Evolutionary conservation across 2,113 vertebrate species (phyloP).

Genomic region (Procavia capensis): DNA sequence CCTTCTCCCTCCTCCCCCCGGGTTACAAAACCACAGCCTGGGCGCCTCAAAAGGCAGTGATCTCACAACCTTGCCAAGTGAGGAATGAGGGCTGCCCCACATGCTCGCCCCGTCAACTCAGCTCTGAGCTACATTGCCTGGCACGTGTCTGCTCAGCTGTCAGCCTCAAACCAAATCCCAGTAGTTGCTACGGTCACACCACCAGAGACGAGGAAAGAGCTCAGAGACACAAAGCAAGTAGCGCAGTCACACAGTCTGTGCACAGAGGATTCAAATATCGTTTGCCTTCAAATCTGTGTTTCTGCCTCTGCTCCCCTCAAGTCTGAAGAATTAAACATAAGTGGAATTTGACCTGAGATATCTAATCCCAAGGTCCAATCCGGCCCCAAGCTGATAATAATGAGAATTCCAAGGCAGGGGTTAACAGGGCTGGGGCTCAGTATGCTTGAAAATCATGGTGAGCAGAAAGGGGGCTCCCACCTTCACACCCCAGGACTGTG

Average conservation of each 20-base stretch:
- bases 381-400: not conserved
- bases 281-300: not conserved
- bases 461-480: not conserved
- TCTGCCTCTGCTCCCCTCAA: not conserved
- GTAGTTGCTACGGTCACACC: rapidly evolving
- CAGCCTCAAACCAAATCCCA: not conserved
- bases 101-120: no score
- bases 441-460: not conserved
- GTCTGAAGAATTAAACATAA: not conserved
- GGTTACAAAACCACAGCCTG: no score
- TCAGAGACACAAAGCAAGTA: not conserved
- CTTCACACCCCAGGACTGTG: rapidly evolving
- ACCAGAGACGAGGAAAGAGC: not conserved
- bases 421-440: not conserved
- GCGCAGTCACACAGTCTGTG: not conserved
- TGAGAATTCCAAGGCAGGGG: not conserved
- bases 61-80: no score
- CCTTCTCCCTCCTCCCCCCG: no score
- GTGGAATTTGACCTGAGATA: not conserved
- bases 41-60: no score
- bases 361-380: not conserved
- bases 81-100: no score
- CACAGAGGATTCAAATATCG: rapidly evolving
- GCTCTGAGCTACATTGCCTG: no score
- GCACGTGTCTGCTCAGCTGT: rapidly evolving